Percentiles rank a stretch among this genome's conserved stretches.
Evolutionary conservation across 2,113 vertebrate genomes (phyloP).

Genomic region (Polyodon spathula): DNA sequence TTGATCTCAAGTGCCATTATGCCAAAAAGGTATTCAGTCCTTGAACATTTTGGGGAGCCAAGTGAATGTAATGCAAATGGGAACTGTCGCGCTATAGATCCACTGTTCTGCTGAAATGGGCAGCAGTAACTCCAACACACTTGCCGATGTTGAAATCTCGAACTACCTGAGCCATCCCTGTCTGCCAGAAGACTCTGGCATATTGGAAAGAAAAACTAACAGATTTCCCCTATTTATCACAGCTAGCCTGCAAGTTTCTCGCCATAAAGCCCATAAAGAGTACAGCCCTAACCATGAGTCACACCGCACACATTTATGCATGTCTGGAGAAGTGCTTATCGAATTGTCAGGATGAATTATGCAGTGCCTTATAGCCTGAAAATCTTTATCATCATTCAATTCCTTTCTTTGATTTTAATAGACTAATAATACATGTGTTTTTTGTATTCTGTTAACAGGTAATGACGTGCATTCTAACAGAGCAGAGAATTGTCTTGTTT

Average conservation of each 20-base stretch:
- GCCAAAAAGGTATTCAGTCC: not conserved
- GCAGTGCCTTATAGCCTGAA: no score
- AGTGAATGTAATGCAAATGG: not conserved
- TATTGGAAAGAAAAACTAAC: not conserved
- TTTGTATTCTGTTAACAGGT: slow-evolving; percentile 51
- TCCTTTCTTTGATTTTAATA: no score
- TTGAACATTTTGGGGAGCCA: not conserved
- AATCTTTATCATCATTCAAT: no score
- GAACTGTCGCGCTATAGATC: not conserved
- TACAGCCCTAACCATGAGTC: no score
- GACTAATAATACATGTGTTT: not conserved
- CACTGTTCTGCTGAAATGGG: no score
- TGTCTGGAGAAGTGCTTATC: no score
- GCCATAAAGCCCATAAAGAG: no score
- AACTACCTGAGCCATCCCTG: not conserved
- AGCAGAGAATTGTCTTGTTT: slow-evolving; percentile 79
- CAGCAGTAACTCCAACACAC: not conserved
- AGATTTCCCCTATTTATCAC: not conserved
- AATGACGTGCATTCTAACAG: slow-evolving; percentile 76
- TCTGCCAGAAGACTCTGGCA: not conserved
- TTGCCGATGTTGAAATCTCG: not conserved
- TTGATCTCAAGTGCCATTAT: not conserved
- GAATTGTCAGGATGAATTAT: no score
- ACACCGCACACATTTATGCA: no score
- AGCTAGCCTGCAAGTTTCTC: not conserved